Evolutionary conservation across 1,140 invertebrate species (phyloP), one percentile per base, ranked within the genome.

Genomic region (Drosophila parabipectinata): DNA sequence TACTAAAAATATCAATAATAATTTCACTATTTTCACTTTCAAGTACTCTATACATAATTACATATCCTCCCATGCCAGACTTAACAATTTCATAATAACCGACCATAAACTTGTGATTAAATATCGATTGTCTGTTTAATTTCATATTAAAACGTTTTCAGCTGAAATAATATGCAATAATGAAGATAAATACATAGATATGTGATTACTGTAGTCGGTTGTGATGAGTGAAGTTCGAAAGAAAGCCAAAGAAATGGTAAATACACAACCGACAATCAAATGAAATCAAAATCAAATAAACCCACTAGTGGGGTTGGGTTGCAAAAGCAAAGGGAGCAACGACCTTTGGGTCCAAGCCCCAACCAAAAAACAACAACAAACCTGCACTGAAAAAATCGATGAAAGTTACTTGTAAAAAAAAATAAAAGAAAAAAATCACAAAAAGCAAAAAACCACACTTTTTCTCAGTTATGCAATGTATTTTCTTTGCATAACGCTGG

Each of bases 91-190:
- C 64, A 76, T 82, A 84, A 82, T 66, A 62, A 48, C 58, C 32
- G 56, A 75, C 24, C 67, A 72, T 72, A 75, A 58, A 74, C 56
- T 55, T 67, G 60, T 79, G 56, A 83, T 83, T 83, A 83, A 84
- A 63, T 79, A 84, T 79, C 77, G 79, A 83, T 79, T 83, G 72
- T 48, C 57, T 34, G 39, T 15, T 12, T 44, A 75, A 79, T 75
- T 75, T 26, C 18, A 1, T 61, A 59, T 41, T 44, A 55, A 83
- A 83, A 66, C 45, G 75, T 52, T 71, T 79, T 79, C 56, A 79
- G 59, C 56, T 71, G 79, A 39, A 51, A 81, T 77, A 81, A 77
- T 67, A 71, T 52, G 72, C 72, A 55, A 81, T 77, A 81, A 81
- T 81, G 67, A 60, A 6, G 47, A 72, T 45, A 75, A 59, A 75